These are phyloP conservation scores for Lindbergichthys nudifrons DNA, from an alignment of 2,797 vertebrate species.

Conservation along the genomic window DNA sequence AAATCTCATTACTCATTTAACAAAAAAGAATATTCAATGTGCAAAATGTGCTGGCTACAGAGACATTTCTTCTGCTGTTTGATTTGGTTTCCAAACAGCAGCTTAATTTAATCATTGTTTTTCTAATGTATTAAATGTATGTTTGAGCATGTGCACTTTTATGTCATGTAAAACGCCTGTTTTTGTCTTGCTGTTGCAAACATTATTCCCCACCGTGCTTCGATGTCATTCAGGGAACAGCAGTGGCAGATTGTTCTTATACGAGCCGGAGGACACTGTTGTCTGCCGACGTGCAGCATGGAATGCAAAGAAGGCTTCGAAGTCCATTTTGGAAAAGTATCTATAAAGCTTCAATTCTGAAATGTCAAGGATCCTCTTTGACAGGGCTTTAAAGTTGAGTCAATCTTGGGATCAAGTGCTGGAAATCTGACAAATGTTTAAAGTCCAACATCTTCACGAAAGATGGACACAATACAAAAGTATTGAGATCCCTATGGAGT, in stretches of 20 bases:
- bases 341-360: not conserved
- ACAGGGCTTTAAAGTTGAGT: not conserved
- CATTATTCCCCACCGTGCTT: slow-evolving; percentile 34
- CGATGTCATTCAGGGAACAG: slow-evolving; percentile 37
- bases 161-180: slow-evolving; percentile 3
- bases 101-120: slow-evolving; percentile 12
- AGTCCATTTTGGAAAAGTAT: not conserved
- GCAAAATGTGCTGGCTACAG: not conserved
- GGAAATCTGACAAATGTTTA: not conserved
- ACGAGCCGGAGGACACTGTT: slow-evolving; percentile 37
- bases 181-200: slow-evolving; percentile 27
- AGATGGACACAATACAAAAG: no score
- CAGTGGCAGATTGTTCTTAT: slow-evolving; percentile 53
- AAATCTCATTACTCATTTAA: slow-evolving; percentile 29
- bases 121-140: no score
- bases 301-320: slow-evolving; percentile 48
- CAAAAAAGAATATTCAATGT: slow-evolving; percentile 41
- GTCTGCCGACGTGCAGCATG: slow-evolving; percentile 17
- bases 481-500: no score
- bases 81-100: slow-evolving; percentile 37
- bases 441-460: not conserved
- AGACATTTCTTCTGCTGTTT: slow-evolving; percentile 29
- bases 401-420: not conserved
- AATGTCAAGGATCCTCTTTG: slow-evolving; percentile 2
- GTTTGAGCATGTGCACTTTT: no score